These are phyloP conservation scores for Xenentodon cancila DNA, from an alignment of 2,797 vertebrate species.

Conservation along the genomic window DNA sequence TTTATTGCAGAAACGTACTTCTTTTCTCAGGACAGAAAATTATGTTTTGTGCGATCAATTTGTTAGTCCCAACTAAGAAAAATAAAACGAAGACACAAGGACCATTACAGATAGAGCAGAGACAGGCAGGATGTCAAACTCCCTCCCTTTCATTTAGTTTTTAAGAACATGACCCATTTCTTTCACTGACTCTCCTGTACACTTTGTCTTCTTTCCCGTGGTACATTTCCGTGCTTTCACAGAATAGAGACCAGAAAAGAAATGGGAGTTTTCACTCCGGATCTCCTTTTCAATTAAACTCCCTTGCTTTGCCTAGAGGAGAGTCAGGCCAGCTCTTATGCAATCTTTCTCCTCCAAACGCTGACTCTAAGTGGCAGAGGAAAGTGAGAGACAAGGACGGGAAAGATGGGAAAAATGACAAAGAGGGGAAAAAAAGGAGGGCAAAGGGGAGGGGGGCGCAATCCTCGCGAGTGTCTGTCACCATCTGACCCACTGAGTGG, in stretches of 20 bases:
- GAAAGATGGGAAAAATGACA: slow-evolving; percentile 25
- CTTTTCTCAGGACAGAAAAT: slow-evolving; percentile 28
- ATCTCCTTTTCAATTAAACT: slow-evolving; percentile 82
- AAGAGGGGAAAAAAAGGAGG: slow-evolving; percentile 34
- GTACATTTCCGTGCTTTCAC: slow-evolving; percentile 69
- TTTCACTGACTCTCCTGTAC: slow-evolving; percentile 63
- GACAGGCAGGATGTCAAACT: slow-evolving; percentile 60
- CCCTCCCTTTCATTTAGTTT: slow-evolving; percentile 58
- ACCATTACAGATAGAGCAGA: slow-evolving; percentile 56
- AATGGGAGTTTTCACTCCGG: slow-evolving; percentile 75
- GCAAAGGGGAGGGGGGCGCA: slow-evolving; percentile 22
- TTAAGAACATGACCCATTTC: slow-evolving; percentile 78
- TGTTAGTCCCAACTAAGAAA: slow-evolving; percentile 22
- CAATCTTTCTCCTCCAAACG: slow-evolving; percentile 66
- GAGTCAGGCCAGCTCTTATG: slow-evolving; percentile 68
- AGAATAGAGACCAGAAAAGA: slow-evolving; percentile 71
- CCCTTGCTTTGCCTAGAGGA: slow-evolving; percentile 62
- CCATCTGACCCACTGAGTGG: slow-evolving; percentile 67
- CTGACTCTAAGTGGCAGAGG: slow-evolving; percentile 59
- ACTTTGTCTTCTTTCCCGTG: slow-evolving; percentile 62
- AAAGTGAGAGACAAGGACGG: slow-evolving; percentile 25
- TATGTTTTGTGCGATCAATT: slow-evolving; percentile 30
- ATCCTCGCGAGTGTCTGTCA: slow-evolving; percentile 64
- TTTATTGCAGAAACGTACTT: slow-evolving; percentile 35
- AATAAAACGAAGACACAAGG: slow-evolving; percentile 19